These are phyloP conservation scores for Aegotheles bennettii DNA, from an alignment of 2,113 vertebrate species.

Conservation along the genomic window DNA sequence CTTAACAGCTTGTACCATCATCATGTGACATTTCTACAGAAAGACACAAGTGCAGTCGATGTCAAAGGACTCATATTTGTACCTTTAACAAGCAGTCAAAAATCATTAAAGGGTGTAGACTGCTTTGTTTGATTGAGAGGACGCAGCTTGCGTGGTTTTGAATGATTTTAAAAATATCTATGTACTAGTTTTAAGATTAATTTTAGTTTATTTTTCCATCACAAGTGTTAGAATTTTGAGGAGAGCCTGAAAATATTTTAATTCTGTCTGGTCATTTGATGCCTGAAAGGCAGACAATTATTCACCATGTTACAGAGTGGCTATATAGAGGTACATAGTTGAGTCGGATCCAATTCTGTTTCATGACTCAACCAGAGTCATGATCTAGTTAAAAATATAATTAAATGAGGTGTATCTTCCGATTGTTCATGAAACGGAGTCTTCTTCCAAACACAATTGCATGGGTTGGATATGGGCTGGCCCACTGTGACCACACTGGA, in stretches of 20 bases:
- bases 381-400: not conserved
- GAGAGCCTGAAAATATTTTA: not conserved
- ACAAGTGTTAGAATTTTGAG: not conserved
- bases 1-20: conserved; percentile 31
- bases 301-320: not conserved
- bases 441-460: not conserved
- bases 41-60: not conserved
- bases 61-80: conserved; percentile 28
- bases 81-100: conserved; percentile 37
- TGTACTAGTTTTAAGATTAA: not conserved
- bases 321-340: not conserved
- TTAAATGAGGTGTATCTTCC: not conserved
- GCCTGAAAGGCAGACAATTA: not conserved
- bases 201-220: not conserved
- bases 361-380: not conserved
- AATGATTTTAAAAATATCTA: not conserved
- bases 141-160: not conserved
- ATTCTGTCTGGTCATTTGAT: not conserved
- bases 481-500: not conserved
- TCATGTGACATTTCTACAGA: conserved; percentile 49
- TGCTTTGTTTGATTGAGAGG: not conserved
- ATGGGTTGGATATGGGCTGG: not conserved
- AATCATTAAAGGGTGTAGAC: conserved; percentile 30
- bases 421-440: not conserved
- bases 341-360: not conserved